These are phyloP conservation scores for Drosophila takahashii DNA, from an alignment of 1,140 invertebrate genomes.

Conservation along the genomic window DNA sequence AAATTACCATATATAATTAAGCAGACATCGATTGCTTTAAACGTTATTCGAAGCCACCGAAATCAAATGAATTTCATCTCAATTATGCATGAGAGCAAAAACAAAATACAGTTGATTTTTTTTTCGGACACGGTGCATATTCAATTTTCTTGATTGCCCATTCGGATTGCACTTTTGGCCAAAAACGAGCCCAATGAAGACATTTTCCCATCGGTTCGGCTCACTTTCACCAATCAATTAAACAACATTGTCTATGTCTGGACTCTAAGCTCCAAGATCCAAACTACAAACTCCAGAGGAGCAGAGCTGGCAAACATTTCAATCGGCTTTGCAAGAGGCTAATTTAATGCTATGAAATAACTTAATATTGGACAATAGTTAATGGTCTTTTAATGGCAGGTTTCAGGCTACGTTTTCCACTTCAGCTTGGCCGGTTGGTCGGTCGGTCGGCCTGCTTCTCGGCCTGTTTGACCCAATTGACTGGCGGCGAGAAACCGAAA, in stretches of 20 bases:
- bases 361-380: slow-evolving; percentile 80
- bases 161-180: slow-evolving; percentile 65
- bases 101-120: not conserved
- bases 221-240: slow-evolving; percentile 81
- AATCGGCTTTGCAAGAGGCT: slow-evolving; percentile 62
- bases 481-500: slow-evolving; percentile 34
- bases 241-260: slow-evolving; percentile 54
- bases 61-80: not conserved
- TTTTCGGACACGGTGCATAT: slow-evolving; percentile 3
- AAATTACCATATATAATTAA: slow-evolving; percentile 9
- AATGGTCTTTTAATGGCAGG: slow-evolving; percentile 73
- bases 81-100: not conserved
- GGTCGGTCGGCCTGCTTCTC: slow-evolving; percentile 27
- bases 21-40: not conserved
- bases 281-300: not conserved
- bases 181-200: slow-evolving; percentile 48
- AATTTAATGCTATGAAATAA: slow-evolving; percentile 78
- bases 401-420: slow-evolving; percentile 48
- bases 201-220: slow-evolving; percentile 69
- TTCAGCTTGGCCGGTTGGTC: not conserved
- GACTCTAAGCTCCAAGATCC: not conserved
- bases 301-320: slow-evolving; percentile 52
- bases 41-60: not conserved
- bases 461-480: slow-evolving; percentile 61
- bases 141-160: slow-evolving; percentile 21